A percentile compares a stretch with the other conserved stretches of the same genome.
Conservation (phyloP, 2,888 invertebrate genomes). For the Metacarcinus magister region DNA sequence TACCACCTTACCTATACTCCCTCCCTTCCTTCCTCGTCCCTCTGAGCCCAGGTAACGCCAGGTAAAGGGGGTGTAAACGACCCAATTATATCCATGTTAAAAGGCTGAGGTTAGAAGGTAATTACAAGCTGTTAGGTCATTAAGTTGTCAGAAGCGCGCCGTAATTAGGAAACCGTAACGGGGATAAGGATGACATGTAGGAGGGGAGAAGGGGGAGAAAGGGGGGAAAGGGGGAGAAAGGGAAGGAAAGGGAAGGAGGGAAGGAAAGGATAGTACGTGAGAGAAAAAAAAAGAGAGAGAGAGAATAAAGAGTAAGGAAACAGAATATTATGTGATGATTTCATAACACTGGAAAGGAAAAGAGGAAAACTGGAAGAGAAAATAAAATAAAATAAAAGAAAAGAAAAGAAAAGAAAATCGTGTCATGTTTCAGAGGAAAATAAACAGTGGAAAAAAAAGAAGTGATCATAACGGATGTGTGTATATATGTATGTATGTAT, state of each 20-base stretch:
- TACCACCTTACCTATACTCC: not conserved
- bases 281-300: slow-evolving; percentile 42
- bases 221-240: not conserved
- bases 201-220: not conserved
- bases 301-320: not conserved
- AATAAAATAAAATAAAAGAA: not conserved
- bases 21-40: not conserved
- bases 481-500: not conserved
- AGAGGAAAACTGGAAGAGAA: not conserved
- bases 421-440: not conserved
- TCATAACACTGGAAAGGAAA: not conserved
- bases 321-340: not conserved
- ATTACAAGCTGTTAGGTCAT: slow-evolving; percentile 42
- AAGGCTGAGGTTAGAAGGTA: not conserved
- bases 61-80: slow-evolving; percentile 57
- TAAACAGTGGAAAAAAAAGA: not conserved
- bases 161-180: not conserved
- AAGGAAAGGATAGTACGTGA: not conserved
- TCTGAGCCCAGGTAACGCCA: not conserved
- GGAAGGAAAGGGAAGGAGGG: not conserved
- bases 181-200: not conserved
- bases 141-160: slow-evolving; percentile 29
- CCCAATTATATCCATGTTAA: slow-evolving; percentile 47
- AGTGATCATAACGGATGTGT: not conserved
- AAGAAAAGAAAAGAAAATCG: not conserved